Evolutionary conservation across 2,113 vertebrate genomes (phyloP), one percentile per base, ranked within the genome.

Genomic region (Geothlypis trichas): DNA sequence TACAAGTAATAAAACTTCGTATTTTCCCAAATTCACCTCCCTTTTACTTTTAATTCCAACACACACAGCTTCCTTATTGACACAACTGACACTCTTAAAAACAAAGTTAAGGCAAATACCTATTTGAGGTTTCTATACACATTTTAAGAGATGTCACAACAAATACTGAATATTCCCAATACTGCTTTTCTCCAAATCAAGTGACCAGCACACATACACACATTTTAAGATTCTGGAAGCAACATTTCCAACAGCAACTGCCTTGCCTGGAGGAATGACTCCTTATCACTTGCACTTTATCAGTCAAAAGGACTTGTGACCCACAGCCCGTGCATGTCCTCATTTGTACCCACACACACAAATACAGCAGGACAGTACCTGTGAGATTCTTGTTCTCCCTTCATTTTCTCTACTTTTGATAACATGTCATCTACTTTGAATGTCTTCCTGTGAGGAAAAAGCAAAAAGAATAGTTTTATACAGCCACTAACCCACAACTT

Each of bases 371-470:
- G 18, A 84, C 93, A 90, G 97, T 98, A 99, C 99, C 99, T 99
- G 98, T 99, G 98, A 97, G 99, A 99, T 97, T 99, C 99, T 97
- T 99, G 99, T 92, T 99, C 99, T 97, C 98, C 99, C 97, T 98
- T 99, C 99, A 99, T 99, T 97, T 98, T 99, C 97, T 99, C 99
- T 94, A 99, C 99, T 96, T 98, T 99, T 95, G 98, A 98, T 96
- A 99, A 98, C 98, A 99, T 98, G 77, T 99, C 99, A 96, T 99
- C 99, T 97, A 99, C 99, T 99, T 99, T 99, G 97, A 99, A 99
- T 57, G 98, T 96, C 98, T 99, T 99, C 97, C 99, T 99, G 96
- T 15, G 89, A 92, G 95, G 91, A 96, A 97, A 77, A 86, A 80
- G 49, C 69, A 79, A 54, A 82, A 86, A 47, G 1, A 54, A 47